Conservation (phyloP, 2,113 vertebrate genomes). For the Morone chrysops region DNA sequence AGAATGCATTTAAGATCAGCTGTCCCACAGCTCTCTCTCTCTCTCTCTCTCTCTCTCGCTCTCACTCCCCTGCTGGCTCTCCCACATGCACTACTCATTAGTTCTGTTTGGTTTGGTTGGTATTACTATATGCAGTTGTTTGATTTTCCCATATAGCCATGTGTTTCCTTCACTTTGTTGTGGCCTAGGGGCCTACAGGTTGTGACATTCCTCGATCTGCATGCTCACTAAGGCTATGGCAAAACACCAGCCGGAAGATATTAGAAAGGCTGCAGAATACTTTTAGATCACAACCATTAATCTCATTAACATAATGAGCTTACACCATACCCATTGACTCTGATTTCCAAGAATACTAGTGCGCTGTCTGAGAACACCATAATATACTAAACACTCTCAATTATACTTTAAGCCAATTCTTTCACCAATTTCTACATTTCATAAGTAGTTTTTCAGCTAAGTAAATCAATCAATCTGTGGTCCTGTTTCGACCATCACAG, state of each 20-base stretch:
- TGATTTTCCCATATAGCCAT: neutral
- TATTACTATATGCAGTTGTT: neutral
- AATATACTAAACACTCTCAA: constrained; percentile 1
- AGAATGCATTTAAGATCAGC: neutral
- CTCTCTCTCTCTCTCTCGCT: neutral
- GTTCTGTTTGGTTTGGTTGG: neutral
- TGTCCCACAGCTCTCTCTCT: neutral
- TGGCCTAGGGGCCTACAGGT: too few species aligned
- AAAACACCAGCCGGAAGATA: constrained; percentile 71
- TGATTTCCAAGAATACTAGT: constrained; percentile 21
- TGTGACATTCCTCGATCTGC: neutral
- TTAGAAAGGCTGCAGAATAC: constrained; percentile 91
- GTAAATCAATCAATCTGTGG: neutral
- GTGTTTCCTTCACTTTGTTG: neutral
- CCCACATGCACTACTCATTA: neutral
- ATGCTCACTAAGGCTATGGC: neutral
- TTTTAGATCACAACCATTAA: constrained; percentile 94
- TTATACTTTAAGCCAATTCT: neutral
- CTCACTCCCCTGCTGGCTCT: neutral
- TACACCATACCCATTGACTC: constrained; percentile 67
- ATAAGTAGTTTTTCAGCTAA: neutral
- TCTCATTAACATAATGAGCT: constrained; percentile 94
- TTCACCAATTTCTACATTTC: neutral
- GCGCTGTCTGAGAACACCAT: neutral
- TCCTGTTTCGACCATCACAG: neutral